These are phyloP conservation scores for Plagodis pulveraria DNA, from an alignment of 2,888 invertebrate species.

Conservation along the genomic window DNA sequence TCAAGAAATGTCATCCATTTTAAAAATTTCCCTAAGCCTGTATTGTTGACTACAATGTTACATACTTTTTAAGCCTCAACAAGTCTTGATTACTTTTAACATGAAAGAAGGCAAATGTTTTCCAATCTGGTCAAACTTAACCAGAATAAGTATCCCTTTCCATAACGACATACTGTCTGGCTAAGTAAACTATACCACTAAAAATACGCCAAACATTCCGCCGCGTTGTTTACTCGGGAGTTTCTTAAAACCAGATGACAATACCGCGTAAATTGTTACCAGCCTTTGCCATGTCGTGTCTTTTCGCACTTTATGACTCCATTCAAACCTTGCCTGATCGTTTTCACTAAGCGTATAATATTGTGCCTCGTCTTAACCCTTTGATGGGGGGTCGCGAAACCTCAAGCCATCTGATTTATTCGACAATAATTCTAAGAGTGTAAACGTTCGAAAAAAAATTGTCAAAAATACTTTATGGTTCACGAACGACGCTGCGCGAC, in stretches of 20 bases:
- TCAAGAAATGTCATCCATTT: too few species aligned
- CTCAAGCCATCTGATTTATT: conserved; percentile 74
- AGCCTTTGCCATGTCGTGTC: conserved; percentile 50
- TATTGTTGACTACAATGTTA: too few species aligned
- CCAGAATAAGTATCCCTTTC: conserved; percentile 1
- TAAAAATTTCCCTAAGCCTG: too few species aligned
- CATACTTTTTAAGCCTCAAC: too few species aligned
- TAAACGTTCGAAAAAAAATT: conserved; percentile 54
- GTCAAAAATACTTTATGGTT: conserved; percentile 77
- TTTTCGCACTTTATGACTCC: conserved; percentile 71
- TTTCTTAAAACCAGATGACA: conserved; percentile 65
- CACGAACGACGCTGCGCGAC: conserved; percentile 54
- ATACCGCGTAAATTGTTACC: conserved; percentile 71
- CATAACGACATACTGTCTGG: conserved; percentile 9
- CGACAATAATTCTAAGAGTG: conserved; percentile 65
- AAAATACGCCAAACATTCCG: conserved; percentile 6
- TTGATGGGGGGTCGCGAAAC: conserved; percentile 69
- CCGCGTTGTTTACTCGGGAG: conserved; percentile 53
- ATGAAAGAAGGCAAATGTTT: background rate
- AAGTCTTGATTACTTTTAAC: too few species aligned
- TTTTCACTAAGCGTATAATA: conserved; percentile 68
- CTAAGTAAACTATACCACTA: conserved; percentile 12
- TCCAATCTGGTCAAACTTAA: conserved; percentile 7
- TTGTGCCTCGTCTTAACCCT: conserved; percentile 48
- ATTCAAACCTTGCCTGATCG: conserved; percentile 64